These are phyloP conservation scores for Seladonia tumulorum DNA, from an alignment of 2,888 invertebrate species.

Conservation along the genomic window DNA sequence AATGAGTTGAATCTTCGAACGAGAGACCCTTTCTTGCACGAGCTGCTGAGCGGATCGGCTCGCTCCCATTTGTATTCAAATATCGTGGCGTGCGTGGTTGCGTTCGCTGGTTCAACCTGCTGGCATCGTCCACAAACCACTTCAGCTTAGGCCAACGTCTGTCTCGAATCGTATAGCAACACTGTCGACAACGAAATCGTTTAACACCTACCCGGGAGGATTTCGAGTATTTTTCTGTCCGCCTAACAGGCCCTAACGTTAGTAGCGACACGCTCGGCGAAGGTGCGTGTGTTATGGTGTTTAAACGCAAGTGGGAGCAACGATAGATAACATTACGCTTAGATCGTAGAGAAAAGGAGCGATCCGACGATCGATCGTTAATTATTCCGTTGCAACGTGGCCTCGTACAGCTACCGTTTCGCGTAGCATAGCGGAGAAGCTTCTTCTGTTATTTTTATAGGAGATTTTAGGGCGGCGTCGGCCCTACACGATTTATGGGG, in stretches of 20 bases:
- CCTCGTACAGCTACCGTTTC: conserved; percentile 38
- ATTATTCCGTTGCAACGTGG: conserved; percentile 43
- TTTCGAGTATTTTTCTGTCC: conserved; percentile 1
- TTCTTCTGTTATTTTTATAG: conserved; percentile 61
- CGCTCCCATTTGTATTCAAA: conserved; percentile 2
- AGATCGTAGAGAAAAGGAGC: conserved; percentile 21
- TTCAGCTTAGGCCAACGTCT: neutral
- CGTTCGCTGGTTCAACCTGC: neutral
- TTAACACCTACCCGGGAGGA: neutral
- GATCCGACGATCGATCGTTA: conserved; percentile 48
- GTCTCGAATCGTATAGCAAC: neutral
- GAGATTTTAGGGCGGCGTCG: conserved; percentile 42
- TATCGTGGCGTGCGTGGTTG: neutral
- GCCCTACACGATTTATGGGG: conserved; percentile 32
- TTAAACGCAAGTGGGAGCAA: conserved; percentile 1
- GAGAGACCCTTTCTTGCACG: conserved; percentile 14
- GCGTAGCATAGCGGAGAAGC: conserved; percentile 45
- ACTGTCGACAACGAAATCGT: conserved; percentile 3
- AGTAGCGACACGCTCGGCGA: neutral
- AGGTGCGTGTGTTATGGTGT: neutral
- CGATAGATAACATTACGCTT: conserved; percentile 37
- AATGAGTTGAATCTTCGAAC: conserved; percentile 5
- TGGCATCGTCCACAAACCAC: neutral
- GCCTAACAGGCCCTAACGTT: neutral
- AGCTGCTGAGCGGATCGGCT: conserved; percentile 29